These are phyloP conservation scores for Cettia cetti DNA, from an alignment of 2,113 vertebrate genomes.

Conservation along the genomic window DNA sequence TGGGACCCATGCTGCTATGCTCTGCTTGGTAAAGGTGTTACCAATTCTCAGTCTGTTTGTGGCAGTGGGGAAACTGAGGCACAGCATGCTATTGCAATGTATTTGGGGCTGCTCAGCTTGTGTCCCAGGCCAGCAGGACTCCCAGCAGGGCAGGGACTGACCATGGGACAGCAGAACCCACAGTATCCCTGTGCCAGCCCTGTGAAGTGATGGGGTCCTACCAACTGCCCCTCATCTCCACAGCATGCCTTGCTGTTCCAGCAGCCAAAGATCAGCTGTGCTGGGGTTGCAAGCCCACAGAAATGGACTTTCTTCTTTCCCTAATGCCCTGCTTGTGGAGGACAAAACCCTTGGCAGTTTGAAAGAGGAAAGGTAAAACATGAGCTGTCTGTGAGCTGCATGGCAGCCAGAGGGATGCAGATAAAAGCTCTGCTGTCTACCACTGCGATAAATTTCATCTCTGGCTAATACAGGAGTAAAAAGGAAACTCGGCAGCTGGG, in stretches of 20 bases:
- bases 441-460: neutral
- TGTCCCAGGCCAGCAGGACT: neutral
- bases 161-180: rapidly evolving
- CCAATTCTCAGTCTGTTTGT: neutral
- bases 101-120: neutral
- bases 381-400: neutral
- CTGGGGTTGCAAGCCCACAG: neutral
- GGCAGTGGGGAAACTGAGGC: neutral
- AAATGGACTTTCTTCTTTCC: neutral
- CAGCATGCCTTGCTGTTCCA: neutral
- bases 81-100: rapidly evolving
- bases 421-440: conserved; percentile 30
- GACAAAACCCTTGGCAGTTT: neutral
- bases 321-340: neutral
- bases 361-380: neutral
- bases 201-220: rapidly evolving
- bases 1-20: neutral
- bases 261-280: neutral
- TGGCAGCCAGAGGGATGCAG: neutral
- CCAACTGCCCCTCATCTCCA: rapidly evolving
- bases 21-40: neutral
- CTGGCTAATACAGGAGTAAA: conserved; percentile 10
- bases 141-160: neutral
- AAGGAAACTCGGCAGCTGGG: neutral
- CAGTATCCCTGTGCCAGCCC: neutral